phyloP scores from a whole-genome alignment of 2,113 vertebrate species.

The Nipponia nippon region DNA sequence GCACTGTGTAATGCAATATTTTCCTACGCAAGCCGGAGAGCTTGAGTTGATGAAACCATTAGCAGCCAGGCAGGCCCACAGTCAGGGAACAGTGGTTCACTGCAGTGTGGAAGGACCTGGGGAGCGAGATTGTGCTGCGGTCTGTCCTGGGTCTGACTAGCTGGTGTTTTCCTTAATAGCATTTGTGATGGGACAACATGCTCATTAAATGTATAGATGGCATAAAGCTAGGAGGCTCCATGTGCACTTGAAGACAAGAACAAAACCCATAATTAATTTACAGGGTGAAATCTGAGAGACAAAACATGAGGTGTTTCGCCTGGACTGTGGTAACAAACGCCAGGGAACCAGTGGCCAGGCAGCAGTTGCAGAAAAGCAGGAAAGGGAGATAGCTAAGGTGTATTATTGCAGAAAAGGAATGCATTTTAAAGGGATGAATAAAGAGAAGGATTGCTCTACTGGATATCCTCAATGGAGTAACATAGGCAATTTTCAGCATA shows the following conservation, averaged over 20 bases:
- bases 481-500: background rate
- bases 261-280: background rate
- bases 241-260: background rate
- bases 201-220: background rate
- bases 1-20: background rate
- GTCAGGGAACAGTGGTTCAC: background rate
- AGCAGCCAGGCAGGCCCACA: background rate
- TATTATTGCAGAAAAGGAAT: background rate
- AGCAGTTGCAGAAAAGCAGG: background rate
- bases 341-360: background rate
- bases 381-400: background rate
- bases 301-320: background rate
- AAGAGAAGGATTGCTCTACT: background rate
- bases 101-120: background rate
- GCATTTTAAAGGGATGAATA: background rate
- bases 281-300: background rate
- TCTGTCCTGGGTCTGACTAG: background rate
- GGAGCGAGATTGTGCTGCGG: background rate
- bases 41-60: background rate
- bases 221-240: background rate
- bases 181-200: background rate
- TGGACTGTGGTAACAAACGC: background rate
- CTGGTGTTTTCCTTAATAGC: background rate
- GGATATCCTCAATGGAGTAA: background rate
- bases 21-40: background rate